Conservation (phyloP, 2,113 vertebrate species). For the Clinocottus analis region DNA sequence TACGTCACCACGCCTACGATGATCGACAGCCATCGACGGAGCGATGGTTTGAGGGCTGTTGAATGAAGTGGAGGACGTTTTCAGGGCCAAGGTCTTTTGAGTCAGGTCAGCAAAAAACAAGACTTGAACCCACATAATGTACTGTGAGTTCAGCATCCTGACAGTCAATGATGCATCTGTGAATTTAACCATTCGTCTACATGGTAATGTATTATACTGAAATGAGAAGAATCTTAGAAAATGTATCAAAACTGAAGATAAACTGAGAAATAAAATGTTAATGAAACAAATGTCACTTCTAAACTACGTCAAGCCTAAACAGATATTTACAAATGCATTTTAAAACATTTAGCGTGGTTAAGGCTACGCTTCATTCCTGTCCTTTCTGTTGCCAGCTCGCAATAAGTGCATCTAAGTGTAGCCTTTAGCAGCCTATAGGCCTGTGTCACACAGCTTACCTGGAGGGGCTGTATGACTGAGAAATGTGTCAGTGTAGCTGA, state of each 20-base stretch:
- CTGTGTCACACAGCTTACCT: conserved; percentile 58
- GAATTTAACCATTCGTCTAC: not conserved
- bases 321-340: not conserved
- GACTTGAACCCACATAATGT: not conserved
- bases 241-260: not conserved
- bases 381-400: conserved; percentile 44
- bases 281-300: conserved; percentile 9
- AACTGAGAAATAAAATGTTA: not conserved
- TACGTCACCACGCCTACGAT: not conserved
- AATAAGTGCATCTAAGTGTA: conserved; percentile 62
- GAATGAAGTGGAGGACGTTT: not conserved
- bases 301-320: not conserved
- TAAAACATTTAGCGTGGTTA: conserved; percentile 7
- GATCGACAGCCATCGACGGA: not conserved
- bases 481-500: conserved; percentile 62
- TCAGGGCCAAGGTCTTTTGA: not conserved
- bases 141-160: not conserved
- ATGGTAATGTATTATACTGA: not conserved
- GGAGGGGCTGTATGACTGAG: conserved; percentile 40
- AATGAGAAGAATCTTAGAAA: not conserved
- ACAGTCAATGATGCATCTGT: not conserved
- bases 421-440: conserved; percentile 68
- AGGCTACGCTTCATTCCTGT: conserved; percentile 13
- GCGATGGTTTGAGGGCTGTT: conserved; percentile 1
- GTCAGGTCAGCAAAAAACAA: not conserved